Percentiles rank a stretch among this genome's conserved stretches.
phyloP scores from a whole-genome alignment of 2,113 vertebrate species.

The Podarcis cretensis region DNA sequence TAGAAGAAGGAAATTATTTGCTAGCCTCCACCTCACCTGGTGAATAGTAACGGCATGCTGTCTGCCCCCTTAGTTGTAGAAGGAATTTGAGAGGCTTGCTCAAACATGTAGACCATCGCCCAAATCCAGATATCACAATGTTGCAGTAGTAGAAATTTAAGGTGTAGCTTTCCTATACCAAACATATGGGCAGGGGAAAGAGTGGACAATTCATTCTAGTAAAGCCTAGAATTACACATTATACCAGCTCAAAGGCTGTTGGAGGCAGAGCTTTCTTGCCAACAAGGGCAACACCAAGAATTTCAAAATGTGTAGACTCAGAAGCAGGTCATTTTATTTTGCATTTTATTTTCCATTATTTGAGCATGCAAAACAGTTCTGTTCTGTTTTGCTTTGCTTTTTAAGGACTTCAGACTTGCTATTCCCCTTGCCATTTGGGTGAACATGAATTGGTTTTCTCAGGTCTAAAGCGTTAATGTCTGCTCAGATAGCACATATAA shows the following conservation, averaged over 20 bases:
- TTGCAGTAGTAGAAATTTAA: neutral
- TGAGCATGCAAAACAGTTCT: neutral
- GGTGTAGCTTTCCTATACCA: neutral
- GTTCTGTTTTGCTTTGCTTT: neutral
- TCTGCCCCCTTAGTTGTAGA: neutral
- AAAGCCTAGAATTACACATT: neutral
- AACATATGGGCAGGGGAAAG: neutral
- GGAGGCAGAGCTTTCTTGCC: neutral
- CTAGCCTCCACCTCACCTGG: conserved; percentile 23
- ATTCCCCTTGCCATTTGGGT: neutral
- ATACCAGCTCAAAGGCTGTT: neutral
- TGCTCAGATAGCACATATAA: accelerated
- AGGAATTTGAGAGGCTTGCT: neutral
- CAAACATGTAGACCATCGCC: neutral
- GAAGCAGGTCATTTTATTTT: neutral
- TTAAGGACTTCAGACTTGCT: neutral
- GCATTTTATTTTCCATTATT: no score
- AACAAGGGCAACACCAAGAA: neutral
- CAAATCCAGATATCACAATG: neutral
- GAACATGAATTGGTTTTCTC: neutral
- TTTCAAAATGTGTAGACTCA: neutral
- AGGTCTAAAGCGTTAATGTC: neutral
- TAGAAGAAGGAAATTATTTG: conserved; percentile 57
- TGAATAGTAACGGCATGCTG: neutral
- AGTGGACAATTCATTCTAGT: neutral